phyloP scores from a whole-genome alignment of 2,113 vertebrate genomes.

The Notechis scutatus region DNA sequence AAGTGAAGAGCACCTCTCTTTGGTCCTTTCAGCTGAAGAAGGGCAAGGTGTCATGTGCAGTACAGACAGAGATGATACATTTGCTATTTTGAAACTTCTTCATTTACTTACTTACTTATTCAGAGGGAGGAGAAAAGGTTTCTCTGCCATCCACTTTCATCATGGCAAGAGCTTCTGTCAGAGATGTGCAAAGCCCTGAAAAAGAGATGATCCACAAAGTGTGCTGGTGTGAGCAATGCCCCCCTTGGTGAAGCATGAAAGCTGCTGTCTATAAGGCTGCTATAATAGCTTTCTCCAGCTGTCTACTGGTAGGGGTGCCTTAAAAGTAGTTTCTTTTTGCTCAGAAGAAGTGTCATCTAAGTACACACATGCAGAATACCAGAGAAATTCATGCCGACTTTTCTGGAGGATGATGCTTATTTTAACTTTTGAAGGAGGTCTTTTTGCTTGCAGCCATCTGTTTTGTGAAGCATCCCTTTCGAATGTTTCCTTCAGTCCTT shows the following conservation, averaged over 20 bases:
- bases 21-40: not conserved
- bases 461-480: not conserved
- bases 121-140: not conserved
- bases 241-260: not conserved
- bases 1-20: not conserved
- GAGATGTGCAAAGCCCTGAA: not conserved
- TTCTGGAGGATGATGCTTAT: not conserved
- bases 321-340: not conserved
- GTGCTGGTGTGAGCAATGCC: not conserved
- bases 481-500: not conserved
- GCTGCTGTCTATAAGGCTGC: not conserved
- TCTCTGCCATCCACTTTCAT: not conserved
- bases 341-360: not conserved
- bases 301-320: not conserved
- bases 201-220: not conserved
- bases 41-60: not conserved
- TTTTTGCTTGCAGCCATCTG: not conserved
- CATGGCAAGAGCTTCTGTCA: not conserved
- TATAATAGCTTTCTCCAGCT: not conserved
- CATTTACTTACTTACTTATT: not conserved
- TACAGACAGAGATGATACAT: not conserved
- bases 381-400: not conserved
- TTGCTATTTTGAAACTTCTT: not conserved
- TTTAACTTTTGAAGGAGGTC: not conserved
- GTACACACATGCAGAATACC: not conserved